Evolutionary conservation across 2,888 invertebrate genomes (phyloP), one percentile per base, ranked within the genome.

Genomic region (Leistus spinibarbis): DNA sequence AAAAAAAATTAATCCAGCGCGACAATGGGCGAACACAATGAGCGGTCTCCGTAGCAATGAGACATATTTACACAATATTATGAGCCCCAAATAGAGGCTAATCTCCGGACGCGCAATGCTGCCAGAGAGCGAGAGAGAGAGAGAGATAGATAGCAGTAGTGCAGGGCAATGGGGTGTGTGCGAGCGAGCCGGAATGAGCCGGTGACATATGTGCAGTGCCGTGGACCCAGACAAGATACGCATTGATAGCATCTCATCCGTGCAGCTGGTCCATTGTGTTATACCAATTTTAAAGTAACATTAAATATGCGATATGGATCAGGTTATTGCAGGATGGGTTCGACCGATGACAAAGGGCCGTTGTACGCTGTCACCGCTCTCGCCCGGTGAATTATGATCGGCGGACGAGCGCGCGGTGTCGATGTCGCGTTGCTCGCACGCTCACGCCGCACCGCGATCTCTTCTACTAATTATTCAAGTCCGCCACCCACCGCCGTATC

Each of bases 201-300:
- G 80, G 82, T 83, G 83, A 82, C 83, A 84, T 83, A 82, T 83
- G 83, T 81, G 80, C 79, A 76, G 80, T 79, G 83, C 82, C 82
- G 82, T 82, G 82, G 81, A 80, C 79, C 76, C 80, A 79, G 83
- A 83, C 82, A 82, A 84, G 82, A 83, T 82, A 83, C 79, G 79
- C 79, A 77, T 80, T 80, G 84, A 84, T 84, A 83, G 81, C 80
- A 84, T 83, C 82, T 81, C 81, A 79, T 81, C 80, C 82, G 78
- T 79, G 83, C 84, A 84, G 84, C 84, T 84, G 84, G 82, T 79
- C 79, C 79, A 80, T 82, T 82, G 81, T 81, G 79, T 80, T 81
- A 79, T 82, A 81, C 80, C 82, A 82, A 83, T 82, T 82, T 83
- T 83, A 82, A 83, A 83, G 81, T 82, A 82, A 83, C 83, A 82